Conservation (phyloP, 1,140 invertebrate species). For the Drosophila teissieri region DNA sequence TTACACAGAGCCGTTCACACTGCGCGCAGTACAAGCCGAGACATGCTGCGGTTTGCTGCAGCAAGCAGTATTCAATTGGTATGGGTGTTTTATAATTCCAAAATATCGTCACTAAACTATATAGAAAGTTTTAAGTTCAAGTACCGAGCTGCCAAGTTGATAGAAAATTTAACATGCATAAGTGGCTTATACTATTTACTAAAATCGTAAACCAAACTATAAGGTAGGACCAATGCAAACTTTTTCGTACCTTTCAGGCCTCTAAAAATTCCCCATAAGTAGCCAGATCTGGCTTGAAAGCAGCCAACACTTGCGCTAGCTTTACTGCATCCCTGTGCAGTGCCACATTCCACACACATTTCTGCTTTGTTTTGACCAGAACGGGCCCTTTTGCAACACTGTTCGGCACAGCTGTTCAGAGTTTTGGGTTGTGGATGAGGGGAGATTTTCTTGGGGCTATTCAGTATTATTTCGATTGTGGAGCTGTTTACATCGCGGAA, state of each 20-base stretch:
- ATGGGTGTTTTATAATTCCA: not conserved
- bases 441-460: not conserved
- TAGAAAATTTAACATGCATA: too few species aligned
- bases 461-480: slow-evolving; percentile 54
- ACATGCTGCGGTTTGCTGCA: not conserved
- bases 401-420: slow-evolving; percentile 45
- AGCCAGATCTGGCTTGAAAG: slow-evolving; percentile 4
- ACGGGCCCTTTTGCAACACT: slow-evolving; percentile 45
- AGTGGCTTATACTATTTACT: too few species aligned
- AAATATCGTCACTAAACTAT: too few species aligned
- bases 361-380: slow-evolving; percentile 54
- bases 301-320: not conserved
- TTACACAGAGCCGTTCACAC: slow-evolving; percentile 29
- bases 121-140: too few species aligned
- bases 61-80: too few species aligned
- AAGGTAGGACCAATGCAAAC: not conserved
- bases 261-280: not conserved
- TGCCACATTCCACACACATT: slow-evolving; percentile 15
- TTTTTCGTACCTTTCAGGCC: not conserved
- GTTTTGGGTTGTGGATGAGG: not conserved
- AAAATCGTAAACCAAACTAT: too few species aligned
- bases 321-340: slow-evolving; percentile 5
- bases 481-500: slow-evolving; percentile 33
- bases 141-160: too few species aligned
- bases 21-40: slow-evolving; percentile 7